Conservation (phyloP, 2,797 vertebrate genomes). For the Taenioides sp. region DNA sequence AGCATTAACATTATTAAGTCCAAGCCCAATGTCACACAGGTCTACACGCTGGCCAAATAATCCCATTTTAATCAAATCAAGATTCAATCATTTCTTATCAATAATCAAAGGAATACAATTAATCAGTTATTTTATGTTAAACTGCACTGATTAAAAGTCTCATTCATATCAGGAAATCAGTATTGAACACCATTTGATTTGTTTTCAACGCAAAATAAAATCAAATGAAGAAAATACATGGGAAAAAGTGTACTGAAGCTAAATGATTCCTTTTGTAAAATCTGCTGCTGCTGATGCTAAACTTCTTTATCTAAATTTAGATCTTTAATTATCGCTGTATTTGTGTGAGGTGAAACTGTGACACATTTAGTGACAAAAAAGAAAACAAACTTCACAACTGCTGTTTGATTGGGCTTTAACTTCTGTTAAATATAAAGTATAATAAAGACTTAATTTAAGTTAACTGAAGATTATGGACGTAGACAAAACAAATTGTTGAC, state of each 20-base stretch:
- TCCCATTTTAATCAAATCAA: too few species aligned
- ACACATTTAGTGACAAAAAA: not conserved
- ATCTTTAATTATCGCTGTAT: conserved; percentile 23
- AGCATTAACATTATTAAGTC: too few species aligned
- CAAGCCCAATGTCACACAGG: too few species aligned
- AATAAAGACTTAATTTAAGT: not conserved
- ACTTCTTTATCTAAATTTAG: conserved; percentile 35
- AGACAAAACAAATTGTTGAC: not conserved
- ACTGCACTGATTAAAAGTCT: too few species aligned
- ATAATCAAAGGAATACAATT: too few species aligned
- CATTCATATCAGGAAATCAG: too few species aligned
- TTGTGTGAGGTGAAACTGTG: conserved; percentile 28
- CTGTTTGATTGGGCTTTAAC: not conserved
- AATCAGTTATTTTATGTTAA: too few species aligned
- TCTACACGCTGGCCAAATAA: too few species aligned
- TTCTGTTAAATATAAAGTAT: not conserved
- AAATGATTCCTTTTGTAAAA: conserved; percentile 1
- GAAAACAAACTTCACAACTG: conserved; percentile 5
- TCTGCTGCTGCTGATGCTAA: conserved; percentile 1
- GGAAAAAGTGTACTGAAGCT: not conserved
- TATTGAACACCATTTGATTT: too few species aligned
- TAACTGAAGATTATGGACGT: not conserved
- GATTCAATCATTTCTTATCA: too few species aligned
- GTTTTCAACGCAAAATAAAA: too few species aligned
- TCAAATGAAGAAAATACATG: too few species aligned